These are phyloP conservation scores for Onthophagus taurus DNA, from an alignment of 1,140 invertebrate species.

Conservation along the genomic window DNA sequence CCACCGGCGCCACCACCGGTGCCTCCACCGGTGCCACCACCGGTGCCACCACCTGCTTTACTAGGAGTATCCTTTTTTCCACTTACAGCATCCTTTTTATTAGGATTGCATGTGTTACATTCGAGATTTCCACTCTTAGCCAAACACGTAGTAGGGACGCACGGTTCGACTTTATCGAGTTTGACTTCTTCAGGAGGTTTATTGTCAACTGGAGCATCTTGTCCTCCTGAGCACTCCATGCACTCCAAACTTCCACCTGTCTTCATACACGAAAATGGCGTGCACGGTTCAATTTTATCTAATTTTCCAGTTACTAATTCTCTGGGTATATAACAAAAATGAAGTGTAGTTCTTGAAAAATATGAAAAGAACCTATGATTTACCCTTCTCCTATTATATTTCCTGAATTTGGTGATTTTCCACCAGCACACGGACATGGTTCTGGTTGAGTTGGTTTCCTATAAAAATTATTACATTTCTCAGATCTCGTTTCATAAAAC, in stretches of 20 bases:
- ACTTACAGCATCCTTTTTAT: neutral
- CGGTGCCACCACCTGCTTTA: neutral
- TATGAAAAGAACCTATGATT: no score
- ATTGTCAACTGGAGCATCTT: no score
- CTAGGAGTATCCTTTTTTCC: neutral
- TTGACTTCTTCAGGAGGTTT: no score
- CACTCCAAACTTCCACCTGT: conserved; percentile 13
- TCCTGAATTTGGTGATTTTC: no score
- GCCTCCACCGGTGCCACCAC: neutral
- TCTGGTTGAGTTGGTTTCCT: no score
- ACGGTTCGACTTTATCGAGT: neutral
- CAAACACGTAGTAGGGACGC: neutral
- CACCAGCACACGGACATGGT: no score
- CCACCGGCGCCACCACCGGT: neutral
- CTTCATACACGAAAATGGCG: conserved; percentile 9
- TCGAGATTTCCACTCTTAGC: neutral
- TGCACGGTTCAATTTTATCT: conserved; percentile 5
- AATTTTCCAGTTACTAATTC: neutral
- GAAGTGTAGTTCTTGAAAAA: no score
- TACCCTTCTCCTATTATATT: no score
- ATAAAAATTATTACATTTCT: no score
- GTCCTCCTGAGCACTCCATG: conserved; percentile 6
- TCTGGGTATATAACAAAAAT: no score
- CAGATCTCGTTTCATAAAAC: no score
- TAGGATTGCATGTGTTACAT: neutral